A percentile compares a stretch with the other conserved stretches of the same genome.
Conservation (phyloP, 1,140 invertebrate species). For the Lucilia cuprina region DNA sequence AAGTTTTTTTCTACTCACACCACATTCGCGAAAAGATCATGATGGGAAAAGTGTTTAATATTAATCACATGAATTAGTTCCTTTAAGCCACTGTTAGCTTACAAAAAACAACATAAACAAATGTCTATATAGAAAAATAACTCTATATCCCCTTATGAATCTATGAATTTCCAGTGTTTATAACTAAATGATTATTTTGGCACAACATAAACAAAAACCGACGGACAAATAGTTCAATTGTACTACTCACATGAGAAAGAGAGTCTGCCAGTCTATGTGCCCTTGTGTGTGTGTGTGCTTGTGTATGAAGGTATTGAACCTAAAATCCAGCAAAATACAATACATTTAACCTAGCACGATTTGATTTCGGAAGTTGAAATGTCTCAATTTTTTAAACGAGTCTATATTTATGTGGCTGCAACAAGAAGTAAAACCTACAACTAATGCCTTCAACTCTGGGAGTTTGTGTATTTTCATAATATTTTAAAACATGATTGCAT, state of each 20-base stretch:
- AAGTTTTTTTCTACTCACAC: too few relatives aligned
- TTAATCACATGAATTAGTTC: too few relatives aligned
- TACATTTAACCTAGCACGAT: slow-evolving; percentile 19
- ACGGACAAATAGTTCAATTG: slow-evolving; percentile 16
- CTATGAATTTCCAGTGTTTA: slow-evolving; percentile 8
- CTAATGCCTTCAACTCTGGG: background rate
- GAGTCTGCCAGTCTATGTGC: background rate
- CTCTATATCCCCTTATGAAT: too few relatives aligned
- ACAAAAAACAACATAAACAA: too few relatives aligned
- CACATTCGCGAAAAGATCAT: too few relatives aligned
- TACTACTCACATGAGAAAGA: background rate
- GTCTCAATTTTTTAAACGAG: slow-evolving; percentile 23
- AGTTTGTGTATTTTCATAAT: background rate
- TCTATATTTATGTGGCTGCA: background rate
- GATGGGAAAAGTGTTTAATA: too few relatives aligned
- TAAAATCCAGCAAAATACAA: background rate
- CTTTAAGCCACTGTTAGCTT: too few relatives aligned
- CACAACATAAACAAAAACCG: slow-evolving; percentile 29
- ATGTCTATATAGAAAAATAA: too few relatives aligned
- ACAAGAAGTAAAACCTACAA: background rate
- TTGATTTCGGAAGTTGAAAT: slow-evolving; percentile 34
- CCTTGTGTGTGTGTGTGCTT: too few relatives aligned
- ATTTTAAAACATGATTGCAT: background rate
- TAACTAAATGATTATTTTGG: slow-evolving; percentile 35
- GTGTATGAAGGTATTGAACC: background rate